Evolutionary conservation across 2,888 invertebrate species (phyloP).

Genomic region (Ectropis crepuscularia): DNA sequence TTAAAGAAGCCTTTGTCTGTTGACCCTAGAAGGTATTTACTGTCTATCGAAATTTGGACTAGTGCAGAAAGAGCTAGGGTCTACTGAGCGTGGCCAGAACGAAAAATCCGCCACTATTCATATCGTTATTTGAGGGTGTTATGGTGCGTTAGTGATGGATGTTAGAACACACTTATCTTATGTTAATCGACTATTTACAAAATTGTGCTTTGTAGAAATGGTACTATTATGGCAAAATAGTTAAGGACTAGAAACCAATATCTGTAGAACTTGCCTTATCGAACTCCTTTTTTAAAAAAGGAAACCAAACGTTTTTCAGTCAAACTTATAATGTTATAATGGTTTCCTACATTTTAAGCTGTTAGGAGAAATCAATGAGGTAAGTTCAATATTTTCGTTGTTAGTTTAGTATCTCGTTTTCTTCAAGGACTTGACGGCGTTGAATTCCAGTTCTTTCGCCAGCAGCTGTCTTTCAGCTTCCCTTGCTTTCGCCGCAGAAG

Average conservation of each 20-base stretch:
- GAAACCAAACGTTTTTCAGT: not conserved
- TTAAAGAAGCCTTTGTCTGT: too few species aligned
- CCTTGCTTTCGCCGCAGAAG: slow-evolving; percentile 59
- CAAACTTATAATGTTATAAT: too few species aligned
- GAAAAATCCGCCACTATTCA: too few species aligned
- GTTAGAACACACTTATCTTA: slow-evolving; percentile 33
- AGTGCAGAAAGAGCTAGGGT: too few species aligned
- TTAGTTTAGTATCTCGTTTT: slow-evolving; percentile 25
- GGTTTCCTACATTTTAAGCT: not conserved
- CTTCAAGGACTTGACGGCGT: slow-evolving; percentile 31
- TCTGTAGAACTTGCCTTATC: slow-evolving; percentile 9
- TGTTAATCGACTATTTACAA: slow-evolving; percentile 20
- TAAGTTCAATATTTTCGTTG: slow-evolving; percentile 12
- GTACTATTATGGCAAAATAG: slow-evolving; percentile 43
- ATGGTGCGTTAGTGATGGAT: slow-evolving; percentile 26
- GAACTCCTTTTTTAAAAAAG: not conserved
- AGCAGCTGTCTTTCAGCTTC: slow-evolving; percentile 61
- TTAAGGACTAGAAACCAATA: slow-evolving; percentile 34
- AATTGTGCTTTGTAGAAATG: slow-evolving; percentile 27
- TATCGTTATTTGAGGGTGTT: too few species aligned
- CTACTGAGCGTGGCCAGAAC: too few species aligned
- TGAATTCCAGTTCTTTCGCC: slow-evolving; percentile 61
- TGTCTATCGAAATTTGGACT: too few species aligned
- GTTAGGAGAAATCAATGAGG: not conserved
- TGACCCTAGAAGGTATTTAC: too few species aligned